phyloP scores from a whole-genome alignment of 2,113 vertebrate genomes.

The Monopterus albus region DNA sequence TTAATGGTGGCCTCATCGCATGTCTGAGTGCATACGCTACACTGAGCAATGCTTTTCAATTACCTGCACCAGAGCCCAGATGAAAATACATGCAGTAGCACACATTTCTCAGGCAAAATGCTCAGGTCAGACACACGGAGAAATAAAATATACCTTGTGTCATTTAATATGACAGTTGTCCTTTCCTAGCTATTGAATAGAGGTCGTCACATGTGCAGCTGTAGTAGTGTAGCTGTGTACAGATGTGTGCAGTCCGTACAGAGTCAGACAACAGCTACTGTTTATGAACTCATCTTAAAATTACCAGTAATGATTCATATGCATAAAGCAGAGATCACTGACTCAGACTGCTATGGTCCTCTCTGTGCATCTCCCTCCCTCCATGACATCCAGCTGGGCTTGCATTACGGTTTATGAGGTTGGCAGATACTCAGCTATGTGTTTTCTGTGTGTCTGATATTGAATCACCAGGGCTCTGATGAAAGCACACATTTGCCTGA shows the following conservation, averaged over 20 bases:
- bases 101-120: conserved; percentile 77
- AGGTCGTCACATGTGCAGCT: conserved; percentile 66
- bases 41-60: conserved; percentile 85
- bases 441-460: conserved; percentile 40
- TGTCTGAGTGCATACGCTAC: conserved; percentile 81
- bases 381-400: conserved; percentile 58
- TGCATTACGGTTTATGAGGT: conserved; percentile 37
- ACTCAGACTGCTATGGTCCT: conserved; percentile 44
- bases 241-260: conserved; percentile 16
- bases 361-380: conserved; percentile 30
- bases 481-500: conserved; percentile 37
- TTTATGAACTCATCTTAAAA: conserved; percentile 58
- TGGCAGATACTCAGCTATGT: conserved; percentile 50
- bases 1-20: conserved; percentile 79
- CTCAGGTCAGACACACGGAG: conserved; percentile 76
- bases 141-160: conserved; percentile 81
- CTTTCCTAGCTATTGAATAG: conserved; percentile 72
- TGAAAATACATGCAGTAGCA: conserved; percentile 71
- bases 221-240: conserved; percentile 7
- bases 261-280: conserved; percentile 39
- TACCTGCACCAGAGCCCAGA: conserved; percentile 69
- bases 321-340: conserved; percentile 61
- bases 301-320: conserved; percentile 62
- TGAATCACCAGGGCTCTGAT: conserved; percentile 18
- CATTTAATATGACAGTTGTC: conserved; percentile 83